phyloP scores from a whole-genome alignment of 2,888 invertebrate genomes.

The Pseudococcus viburni region DNA sequence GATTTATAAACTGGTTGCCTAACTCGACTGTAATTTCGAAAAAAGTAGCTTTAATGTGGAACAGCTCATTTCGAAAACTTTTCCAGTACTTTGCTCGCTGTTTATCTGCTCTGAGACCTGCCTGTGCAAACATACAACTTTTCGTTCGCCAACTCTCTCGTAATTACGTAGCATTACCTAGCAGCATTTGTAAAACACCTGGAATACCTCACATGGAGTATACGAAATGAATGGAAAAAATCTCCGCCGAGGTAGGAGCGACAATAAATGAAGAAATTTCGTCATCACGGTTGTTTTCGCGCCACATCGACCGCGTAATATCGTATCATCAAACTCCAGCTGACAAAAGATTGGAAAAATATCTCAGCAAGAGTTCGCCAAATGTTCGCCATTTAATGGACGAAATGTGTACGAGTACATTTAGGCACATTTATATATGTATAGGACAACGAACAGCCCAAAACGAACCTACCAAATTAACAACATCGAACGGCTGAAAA shows the following conservation, averaged over 20 bases:
- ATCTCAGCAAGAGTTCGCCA: not conserved
- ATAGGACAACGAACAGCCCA: not conserved
- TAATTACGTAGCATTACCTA: too few relatives aligned
- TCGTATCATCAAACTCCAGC: conserved; percentile 3
- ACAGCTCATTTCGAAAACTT: too few relatives aligned
- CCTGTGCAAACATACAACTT: too few relatives aligned
- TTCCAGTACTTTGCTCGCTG: too few relatives aligned
- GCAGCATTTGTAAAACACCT: too few relatives aligned
- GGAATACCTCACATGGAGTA: too few relatives aligned
- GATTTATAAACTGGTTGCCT: too few relatives aligned
- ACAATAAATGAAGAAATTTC: not conserved
- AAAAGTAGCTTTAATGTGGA: too few relatives aligned
- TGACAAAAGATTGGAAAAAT: conserved; percentile 44
- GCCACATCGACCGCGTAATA: not conserved
- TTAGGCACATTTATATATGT: not conserved
- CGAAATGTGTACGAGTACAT: not conserved
- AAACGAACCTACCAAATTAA: conserved; percentile 8
- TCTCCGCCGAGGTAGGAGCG: not conserved
- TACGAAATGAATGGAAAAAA: not conserved
- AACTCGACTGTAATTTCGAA: too few relatives aligned
- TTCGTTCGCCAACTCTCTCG: too few relatives aligned
- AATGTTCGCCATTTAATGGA: conserved; percentile 1
- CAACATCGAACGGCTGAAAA: not conserved
- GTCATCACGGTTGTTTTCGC: not conserved
- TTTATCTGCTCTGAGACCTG: too few relatives aligned